Evolutionary conservation across 1,140 invertebrate species (phyloP).

Genomic region (Euwallacea fornicatus): DNA sequence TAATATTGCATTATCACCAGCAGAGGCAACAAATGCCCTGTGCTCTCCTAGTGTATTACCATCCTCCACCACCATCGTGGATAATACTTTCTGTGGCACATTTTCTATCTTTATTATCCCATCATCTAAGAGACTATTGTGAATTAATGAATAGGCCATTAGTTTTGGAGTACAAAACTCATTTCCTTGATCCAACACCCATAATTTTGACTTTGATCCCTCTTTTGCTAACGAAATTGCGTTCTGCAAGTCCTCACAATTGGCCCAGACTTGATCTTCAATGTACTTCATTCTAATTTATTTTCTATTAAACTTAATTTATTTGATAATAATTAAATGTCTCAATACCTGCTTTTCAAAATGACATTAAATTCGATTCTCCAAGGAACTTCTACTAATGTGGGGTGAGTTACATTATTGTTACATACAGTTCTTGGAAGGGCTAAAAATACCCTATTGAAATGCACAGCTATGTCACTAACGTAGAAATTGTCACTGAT

Average conservation of each 20-base stretch:
- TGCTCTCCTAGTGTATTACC: constrained; percentile 18
- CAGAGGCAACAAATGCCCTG: constrained; percentile 41
- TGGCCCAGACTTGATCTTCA: constrained; percentile 42
- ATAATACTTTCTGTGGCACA: constrained; percentile 23
- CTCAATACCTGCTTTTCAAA: constrained; percentile 22
- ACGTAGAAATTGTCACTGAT: constrained; percentile 37
- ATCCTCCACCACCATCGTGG: constrained; percentile 34
- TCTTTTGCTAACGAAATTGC: constrained; percentile 44
- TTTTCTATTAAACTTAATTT: constrained; percentile 4
- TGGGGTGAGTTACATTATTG: constrained; percentile 44
- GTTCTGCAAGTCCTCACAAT: constrained; percentile 44
- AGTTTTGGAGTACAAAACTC: constrained; percentile 43
- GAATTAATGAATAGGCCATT: constrained; percentile 42
- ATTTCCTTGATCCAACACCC: constrained; percentile 47
- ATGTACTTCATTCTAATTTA: constrained; percentile 30
- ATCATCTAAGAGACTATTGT: constrained; percentile 32
- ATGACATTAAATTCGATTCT: constrained; percentile 25
- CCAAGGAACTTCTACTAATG: constrained; percentile 46
- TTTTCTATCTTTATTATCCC: constrained; percentile 26
- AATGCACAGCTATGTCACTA: constrained; percentile 43
- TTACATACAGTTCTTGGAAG: constrained; percentile 43
- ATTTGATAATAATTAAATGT: neutral
- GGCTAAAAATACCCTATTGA: constrained; percentile 44
- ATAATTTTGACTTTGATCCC: constrained; percentile 40
- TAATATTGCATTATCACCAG: constrained; percentile 28